phyloP scores from a whole-genome alignment of 1,140 invertebrate species.

The Saccostrea glomerata region DNA sequence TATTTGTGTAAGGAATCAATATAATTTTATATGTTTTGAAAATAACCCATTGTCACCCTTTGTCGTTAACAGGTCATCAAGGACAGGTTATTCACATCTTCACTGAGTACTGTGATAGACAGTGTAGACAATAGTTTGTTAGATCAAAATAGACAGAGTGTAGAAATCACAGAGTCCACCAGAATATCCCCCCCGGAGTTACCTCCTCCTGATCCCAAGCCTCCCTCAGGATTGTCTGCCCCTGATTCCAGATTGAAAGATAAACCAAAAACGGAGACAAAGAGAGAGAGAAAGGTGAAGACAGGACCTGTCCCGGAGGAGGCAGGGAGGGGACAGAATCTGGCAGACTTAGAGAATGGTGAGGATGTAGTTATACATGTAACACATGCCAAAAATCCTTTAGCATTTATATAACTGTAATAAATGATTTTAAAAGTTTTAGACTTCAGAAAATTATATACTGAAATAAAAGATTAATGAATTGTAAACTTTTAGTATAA shows the following conservation, averaged over 20 bases:
- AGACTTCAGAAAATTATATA: no score
- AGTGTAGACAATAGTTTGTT: slow-evolving; percentile 62
- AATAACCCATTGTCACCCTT: not conserved
- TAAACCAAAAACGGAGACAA: not conserved
- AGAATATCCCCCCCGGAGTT: not conserved
- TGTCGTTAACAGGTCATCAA: slow-evolving; percentile 48
- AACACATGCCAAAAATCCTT: no score
- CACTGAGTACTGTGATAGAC: slow-evolving; percentile 61
- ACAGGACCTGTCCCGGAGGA: not conserved
- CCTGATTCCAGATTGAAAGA: not conserved
- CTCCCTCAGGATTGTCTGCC: not conserved
- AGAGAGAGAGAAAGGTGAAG: not conserved
- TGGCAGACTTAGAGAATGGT: not conserved
- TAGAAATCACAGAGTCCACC: slow-evolving; percentile 23
- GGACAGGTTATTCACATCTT: slow-evolving; percentile 61
- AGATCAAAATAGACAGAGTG: slow-evolving; percentile 21
- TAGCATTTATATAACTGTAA: no score
- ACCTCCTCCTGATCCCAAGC: slow-evolving; percentile 14
- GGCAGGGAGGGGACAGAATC: not conserved
- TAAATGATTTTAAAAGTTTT: no score
- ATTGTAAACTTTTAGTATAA: no score
- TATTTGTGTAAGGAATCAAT: not conserved
- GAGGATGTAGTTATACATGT: not conserved
- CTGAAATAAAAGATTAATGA: no score
- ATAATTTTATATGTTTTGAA: not conserved